These are phyloP conservation scores for Brachyhypopomus gauderio DNA, from an alignment of 2,113 vertebrate species.

Conservation along the genomic window DNA sequence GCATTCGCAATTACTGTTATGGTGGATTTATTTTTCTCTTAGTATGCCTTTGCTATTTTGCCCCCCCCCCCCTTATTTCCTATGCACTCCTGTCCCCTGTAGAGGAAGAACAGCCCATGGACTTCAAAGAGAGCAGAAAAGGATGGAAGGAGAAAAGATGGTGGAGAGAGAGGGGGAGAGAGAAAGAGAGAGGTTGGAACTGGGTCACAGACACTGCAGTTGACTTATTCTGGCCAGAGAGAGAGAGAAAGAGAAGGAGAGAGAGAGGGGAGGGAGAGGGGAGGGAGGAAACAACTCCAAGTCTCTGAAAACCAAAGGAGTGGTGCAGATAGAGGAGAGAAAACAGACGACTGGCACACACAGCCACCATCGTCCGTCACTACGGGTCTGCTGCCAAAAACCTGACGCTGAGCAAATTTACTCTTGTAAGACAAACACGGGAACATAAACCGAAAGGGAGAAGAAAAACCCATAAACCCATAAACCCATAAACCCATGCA, in stretches of 20 bases:
- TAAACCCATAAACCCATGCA: too few relatives aligned
- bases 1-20: conserved; percentile 36
- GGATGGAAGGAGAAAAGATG: conserved; percentile 10
- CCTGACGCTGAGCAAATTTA: conserved; percentile 42
- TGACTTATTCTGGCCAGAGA: conserved; percentile 71
- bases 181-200: conserved; percentile 72
- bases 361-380: conserved; percentile 3
- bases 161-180: neutral
- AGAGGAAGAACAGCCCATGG: conserved; percentile 73
- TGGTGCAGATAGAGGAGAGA: conserved; percentile 12
- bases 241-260: conserved; percentile 68
- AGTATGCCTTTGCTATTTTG: conserved; percentile 54
- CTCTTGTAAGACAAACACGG: conserved; percentile 34
- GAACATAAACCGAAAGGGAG: neutral
- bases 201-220: conserved; percentile 79
- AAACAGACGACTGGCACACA: conserved; percentile 20
- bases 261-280: conserved; percentile 70
- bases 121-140: conserved; percentile 70
- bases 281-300: conserved; percentile 40
- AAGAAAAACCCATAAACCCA: neutral
- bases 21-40: conserved; percentile 2
- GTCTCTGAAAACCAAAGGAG: conserved; percentile 35
- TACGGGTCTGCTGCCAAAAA: conserved; percentile 34
- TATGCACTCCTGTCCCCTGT: conserved; percentile 43
- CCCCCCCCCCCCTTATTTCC: conserved; percentile 13